A percentile compares a stretch with the other conserved stretches of the same genome.
phyloP scores from a whole-genome alignment of 2,113 vertebrate species.

The Laterallus jamaicensis region DNA sequence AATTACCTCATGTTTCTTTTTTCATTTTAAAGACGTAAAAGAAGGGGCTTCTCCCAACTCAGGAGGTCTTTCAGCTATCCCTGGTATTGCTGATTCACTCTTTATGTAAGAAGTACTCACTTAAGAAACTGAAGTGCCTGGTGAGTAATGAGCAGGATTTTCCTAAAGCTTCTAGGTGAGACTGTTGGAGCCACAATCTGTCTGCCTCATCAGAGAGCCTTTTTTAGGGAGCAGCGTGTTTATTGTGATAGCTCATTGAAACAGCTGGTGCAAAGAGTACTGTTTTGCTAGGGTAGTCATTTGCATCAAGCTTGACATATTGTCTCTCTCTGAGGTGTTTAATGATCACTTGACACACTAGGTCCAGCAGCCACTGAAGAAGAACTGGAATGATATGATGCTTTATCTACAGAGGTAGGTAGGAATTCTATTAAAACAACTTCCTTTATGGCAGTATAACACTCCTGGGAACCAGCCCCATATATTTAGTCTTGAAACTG shows the following conservation, averaged over 20 bases:
- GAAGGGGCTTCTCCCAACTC: background rate
- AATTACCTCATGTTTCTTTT: background rate
- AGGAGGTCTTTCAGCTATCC: background rate
- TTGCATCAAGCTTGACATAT: background rate
- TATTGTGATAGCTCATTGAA: background rate
- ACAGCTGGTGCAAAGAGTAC: background rate
- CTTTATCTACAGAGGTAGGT: slow-evolving; percentile 26
- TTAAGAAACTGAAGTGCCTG: background rate
- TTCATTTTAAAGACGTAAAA: background rate
- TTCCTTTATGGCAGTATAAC: background rate
- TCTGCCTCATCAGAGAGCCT: slow-evolving; percentile 13
- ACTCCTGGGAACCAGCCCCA: background rate
- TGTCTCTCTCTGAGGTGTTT: background rate
- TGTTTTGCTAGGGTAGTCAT: background rate
- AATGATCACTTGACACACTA: background rate
- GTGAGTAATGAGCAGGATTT: slow-evolving; percentile 42
- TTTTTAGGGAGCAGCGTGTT: background rate
- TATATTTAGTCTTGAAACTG: background rate
- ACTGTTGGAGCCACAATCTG: background rate
- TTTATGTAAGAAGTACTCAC: background rate
- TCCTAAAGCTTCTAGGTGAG: slow-evolving; percentile 15
- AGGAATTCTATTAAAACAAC: background rate
- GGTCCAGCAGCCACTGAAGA: background rate
- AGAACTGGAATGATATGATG: background rate
- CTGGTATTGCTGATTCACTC: background rate